Base-by-base conservation (phyloP, 2,113 vertebrate species). In the Taxidea taxus region DNA sequence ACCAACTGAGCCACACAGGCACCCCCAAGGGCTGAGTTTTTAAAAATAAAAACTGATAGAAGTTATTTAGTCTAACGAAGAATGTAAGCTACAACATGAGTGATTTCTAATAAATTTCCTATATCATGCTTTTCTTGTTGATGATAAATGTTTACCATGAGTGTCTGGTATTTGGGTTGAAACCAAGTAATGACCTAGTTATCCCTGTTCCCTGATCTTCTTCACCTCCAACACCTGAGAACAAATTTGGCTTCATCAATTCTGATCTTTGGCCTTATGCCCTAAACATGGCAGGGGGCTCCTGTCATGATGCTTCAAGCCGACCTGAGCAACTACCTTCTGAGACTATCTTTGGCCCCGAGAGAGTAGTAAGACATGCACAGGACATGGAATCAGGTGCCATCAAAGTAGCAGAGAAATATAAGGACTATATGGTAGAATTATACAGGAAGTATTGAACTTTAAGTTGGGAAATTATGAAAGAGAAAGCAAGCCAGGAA, bases 21-120 rank as follows among this genome's bases (percentile, higher is more conserved):
- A n/a, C n/a, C n/a, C n/a, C n/a, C 15, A 89, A 94, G 49, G 82
- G 39, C 49, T 91, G 75, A 66, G 16, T 49, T 86, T 93, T 90
- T 39, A 90, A 94, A 88, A 95, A 66, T 77, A 91, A 88, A 93
- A 95, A 86, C 31, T 29, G 16, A 74, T 83, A 44, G 9, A 78
- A 89, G 47, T 74, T 93, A 78, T 90, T 87, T 31, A 49, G 37
- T 91, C 49, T 62, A 62, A 88, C 80, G 27, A 83, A 91, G 90
- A 95, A 80, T 51, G 11, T 66, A 89, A 91, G 29, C 18, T 72
- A 23, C 82, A 81, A 27, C 23, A 47, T 13, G n/a, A 49, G 64
- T 75, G 8, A 14, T 42, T 93, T 54, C 64, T 62, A 85, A 77
- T 56, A 87, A 51, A 91, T 82, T 84, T 85, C 56, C 44, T 87